Percentiles rank a stretch among this genome's conserved stretches.
Evolutionary conservation across 2,888 invertebrate genomes (phyloP).

Genomic region (Invenusta paracnida): DNA sequence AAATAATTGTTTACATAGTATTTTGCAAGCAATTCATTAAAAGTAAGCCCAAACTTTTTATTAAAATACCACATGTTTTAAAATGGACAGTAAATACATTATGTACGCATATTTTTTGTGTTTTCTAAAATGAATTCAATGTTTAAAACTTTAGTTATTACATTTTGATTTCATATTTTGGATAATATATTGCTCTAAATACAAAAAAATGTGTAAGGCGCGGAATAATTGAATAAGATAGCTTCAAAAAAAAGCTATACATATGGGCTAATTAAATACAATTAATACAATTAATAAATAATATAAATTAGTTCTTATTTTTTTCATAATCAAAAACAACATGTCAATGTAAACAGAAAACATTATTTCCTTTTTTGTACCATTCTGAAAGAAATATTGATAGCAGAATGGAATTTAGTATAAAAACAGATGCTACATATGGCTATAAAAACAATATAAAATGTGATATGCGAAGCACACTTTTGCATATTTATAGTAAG

Average conservation of each 20-base stretch:
- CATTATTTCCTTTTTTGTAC: background rate
- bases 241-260: too few relatives aligned
- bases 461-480: background rate
- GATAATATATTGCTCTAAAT: background rate
- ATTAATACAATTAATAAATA: background rate
- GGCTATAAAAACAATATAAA: background rate
- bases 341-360: background rate
- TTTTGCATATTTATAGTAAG: background rate
- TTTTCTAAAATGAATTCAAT: background rate
- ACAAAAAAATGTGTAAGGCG: background rate
- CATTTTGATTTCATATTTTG: background rate
- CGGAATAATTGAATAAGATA: too few relatives aligned
- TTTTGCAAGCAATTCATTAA: background rate
- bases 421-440: background rate
- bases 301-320: background rate
- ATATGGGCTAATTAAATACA: background rate
- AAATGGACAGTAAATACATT: background rate
- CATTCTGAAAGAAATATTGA: background rate
- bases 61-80: background rate
- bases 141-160: background rate
- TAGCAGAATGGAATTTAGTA: background rate
- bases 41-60: background rate
- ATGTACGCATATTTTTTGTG: background rate
- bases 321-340: background rate
- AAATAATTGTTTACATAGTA: background rate